phyloP scores from a whole-genome alignment of 2,888 invertebrate genomes.

The Cataglyphis cursor region DNA sequence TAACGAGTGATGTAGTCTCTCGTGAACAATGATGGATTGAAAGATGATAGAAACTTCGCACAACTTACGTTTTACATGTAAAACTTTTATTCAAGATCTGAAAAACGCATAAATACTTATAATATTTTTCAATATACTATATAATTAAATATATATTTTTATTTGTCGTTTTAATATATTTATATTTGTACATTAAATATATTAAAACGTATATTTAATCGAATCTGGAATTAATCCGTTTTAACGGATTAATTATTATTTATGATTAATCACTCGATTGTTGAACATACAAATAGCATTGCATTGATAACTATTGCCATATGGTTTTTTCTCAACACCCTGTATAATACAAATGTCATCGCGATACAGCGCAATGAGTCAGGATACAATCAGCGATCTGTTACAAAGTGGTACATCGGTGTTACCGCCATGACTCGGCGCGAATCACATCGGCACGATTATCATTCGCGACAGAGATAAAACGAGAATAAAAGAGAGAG shows the following conservation, averaged over 20 bases:
- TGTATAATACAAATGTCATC: conserved; percentile 45
- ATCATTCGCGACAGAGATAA: conserved; percentile 62
- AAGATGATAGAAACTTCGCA: background rate
- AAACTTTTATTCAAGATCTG: background rate
- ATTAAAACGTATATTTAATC: background rate
- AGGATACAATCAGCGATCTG: conserved; percentile 62
- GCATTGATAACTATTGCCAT: background rate
- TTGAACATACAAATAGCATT: background rate
- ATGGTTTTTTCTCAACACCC: conserved; percentile 27
- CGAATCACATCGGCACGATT: conserved; percentile 71
- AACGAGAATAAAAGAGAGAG: conserved; percentile 34
- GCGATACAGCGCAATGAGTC: conserved; percentile 39
- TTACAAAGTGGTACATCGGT: conserved; percentile 68
- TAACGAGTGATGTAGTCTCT: background rate
- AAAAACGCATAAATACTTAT: background rate
- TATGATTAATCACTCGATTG: background rate
- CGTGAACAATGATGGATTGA: background rate
- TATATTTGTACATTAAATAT: conserved; percentile 22
- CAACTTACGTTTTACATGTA: background rate
- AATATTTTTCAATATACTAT: background rate
- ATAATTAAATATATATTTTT: no score
- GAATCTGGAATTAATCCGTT: background rate
- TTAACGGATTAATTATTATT: background rate
- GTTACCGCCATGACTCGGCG: conserved; percentile 72
- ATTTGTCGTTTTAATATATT: no score